Conservation (phyloP, 1,140 invertebrate species). For the Nylanderia fulva region DNA sequence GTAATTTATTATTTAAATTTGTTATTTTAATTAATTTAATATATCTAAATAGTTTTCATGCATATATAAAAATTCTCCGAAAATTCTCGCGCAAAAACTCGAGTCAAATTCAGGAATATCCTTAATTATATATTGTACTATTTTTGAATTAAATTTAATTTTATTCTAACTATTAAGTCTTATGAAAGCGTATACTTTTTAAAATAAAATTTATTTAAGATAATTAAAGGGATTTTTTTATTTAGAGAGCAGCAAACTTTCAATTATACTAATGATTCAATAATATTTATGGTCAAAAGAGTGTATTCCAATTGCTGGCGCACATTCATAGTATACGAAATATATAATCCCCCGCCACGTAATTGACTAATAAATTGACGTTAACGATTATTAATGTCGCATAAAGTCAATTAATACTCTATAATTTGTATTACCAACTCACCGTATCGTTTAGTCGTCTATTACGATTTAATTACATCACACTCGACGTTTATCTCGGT, state of each 20-base stretch:
- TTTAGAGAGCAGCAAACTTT: not conserved
- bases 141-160: not conserved
- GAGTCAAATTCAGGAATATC: not conserved
- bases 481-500: conserved; percentile 19
- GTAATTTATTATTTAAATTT: not conserved
- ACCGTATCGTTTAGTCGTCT: conserved; percentile 2
- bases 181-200: not conserved
- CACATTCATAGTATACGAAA: not conserved
- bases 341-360: not conserved
- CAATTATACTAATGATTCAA: not conserved
- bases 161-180: conserved; percentile 16
- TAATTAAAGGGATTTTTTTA: not conserved
- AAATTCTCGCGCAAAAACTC: not conserved
- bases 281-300: not conserved
- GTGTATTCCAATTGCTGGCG: not conserved
- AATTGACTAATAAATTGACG: not conserved
- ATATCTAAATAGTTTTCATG: not conserved
- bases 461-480: conserved; percentile 44
- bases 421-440: conserved; percentile 18
- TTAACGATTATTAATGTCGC: conserved; percentile 23
- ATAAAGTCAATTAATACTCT: conserved; percentile 29
- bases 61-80: not conserved
- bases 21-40: not conserved
- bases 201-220: not conserved
- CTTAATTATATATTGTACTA: not conserved